These are phyloP conservation scores for Dasypogon diadema DNA, from an alignment of 2,888 invertebrate species.

Conservation along the genomic window DNA sequence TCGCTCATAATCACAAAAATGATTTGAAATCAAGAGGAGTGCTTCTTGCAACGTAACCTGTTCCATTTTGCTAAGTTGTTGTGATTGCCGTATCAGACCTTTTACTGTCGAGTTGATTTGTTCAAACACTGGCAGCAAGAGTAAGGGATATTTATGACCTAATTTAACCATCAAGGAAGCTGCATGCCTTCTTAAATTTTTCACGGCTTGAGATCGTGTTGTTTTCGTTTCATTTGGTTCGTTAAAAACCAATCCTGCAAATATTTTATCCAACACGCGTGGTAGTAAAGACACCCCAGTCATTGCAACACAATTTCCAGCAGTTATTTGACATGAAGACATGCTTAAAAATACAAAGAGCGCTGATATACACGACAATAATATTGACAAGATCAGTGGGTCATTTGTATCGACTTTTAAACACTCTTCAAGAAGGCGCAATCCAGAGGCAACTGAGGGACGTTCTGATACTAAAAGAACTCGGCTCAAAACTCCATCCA, in stretches of 20 bases:
- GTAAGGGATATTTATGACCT: slow-evolving; percentile 86
- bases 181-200: slow-evolving; percentile 89
- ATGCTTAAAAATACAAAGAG: slow-evolving; percentile 91
- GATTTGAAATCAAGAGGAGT: slow-evolving; percentile 85
- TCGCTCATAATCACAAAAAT: slow-evolving; percentile 83
- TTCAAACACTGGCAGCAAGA: slow-evolving; percentile 88
- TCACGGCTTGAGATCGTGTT: slow-evolving; percentile 79
- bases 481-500: slow-evolving; percentile 87
- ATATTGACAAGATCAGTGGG: slow-evolving; percentile 83
- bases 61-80: slow-evolving; percentile 83
- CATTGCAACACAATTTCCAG: slow-evolving; percentile 73
- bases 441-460: slow-evolving; percentile 80
- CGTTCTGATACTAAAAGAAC: slow-evolving; percentile 80
- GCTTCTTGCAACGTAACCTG: slow-evolving; percentile 86
- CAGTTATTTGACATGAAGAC: slow-evolving; percentile 82
- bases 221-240: slow-evolving; percentile 76
- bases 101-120: slow-evolving; percentile 84
- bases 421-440: slow-evolving; percentile 83
- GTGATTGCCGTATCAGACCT: slow-evolving; percentile 76
- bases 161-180: slow-evolving; percentile 91
- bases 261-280: slow-evolving; percentile 88
- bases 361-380: slow-evolving; percentile 92
- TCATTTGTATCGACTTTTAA: slow-evolving; percentile 81
- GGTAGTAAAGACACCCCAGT: slow-evolving; percentile 78
- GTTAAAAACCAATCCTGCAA: slow-evolving; percentile 83